These are phyloP conservation scores for Manis crassicaudata DNA, from an alignment of 2,797 vertebrate genomes.

Conservation along the genomic window DNA sequence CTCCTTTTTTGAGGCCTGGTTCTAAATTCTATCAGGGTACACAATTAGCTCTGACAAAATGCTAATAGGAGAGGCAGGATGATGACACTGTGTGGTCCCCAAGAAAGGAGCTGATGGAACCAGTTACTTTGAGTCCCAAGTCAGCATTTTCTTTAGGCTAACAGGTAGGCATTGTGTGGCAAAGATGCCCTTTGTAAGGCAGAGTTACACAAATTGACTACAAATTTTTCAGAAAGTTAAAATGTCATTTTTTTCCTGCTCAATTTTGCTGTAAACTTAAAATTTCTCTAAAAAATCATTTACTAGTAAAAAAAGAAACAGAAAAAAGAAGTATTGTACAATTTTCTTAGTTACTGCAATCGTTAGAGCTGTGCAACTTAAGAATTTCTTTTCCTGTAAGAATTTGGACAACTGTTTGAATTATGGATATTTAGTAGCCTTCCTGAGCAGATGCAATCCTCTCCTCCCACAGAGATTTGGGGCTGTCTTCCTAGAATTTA, in stretches of 20 bases:
- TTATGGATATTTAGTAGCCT: neutral
- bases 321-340: neutral
- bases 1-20: neutral
- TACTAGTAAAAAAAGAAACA: neutral
- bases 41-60: neutral
- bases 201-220: neutral
- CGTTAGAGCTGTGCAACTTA: neutral
- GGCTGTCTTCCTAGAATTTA: neutral
- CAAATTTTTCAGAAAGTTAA: neutral
- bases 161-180: rapidly evolving
- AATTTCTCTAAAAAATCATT: neutral
- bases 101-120: neutral
- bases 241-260: neutral
- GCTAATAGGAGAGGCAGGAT: neutral
- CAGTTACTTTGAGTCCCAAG: neutral
- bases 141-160: neutral
- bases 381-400: neutral
- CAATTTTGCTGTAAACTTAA: neutral
- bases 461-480: neutral
- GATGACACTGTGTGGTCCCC: neutral
- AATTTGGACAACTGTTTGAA: neutral
- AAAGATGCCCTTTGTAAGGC: neutral
- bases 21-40: neutral
- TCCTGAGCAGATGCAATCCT: neutral
- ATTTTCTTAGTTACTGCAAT: neutral